These are phyloP conservation scores for Drosophila dives DNA, from an alignment of 2,888 invertebrate genomes.

Conservation along the genomic window DNA sequence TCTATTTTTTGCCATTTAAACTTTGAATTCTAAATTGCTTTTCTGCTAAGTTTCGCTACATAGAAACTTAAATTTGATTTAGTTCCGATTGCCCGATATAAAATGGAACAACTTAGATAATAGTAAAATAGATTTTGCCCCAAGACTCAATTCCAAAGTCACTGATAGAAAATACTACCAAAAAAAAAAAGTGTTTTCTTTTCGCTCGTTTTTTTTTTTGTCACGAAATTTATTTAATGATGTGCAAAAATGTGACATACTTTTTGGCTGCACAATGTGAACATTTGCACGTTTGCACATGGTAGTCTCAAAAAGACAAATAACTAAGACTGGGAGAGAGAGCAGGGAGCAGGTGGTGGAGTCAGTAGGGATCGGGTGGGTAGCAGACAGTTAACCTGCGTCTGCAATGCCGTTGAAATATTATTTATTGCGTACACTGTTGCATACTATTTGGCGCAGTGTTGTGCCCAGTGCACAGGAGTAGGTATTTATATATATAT, in stretches of 20 bases:
- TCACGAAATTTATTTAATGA: slow-evolving; percentile 51
- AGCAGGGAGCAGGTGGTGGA: not conserved
- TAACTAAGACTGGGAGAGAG: not conserved
- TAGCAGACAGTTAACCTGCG: slow-evolving; percentile 50
- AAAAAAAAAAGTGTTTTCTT: slow-evolving; percentile 14
- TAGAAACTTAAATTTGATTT: slow-evolving; percentile 1
- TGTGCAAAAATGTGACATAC: slow-evolving; percentile 62
- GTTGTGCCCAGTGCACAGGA: slow-evolving; percentile 26
- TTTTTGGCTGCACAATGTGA: slow-evolving; percentile 45
- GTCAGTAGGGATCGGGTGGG: not conserved
- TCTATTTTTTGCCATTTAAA: not conserved
- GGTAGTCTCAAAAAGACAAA: slow-evolving; percentile 15
- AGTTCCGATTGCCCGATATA: not conserved
- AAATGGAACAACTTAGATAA: not conserved
- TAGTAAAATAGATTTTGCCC: not conserved
- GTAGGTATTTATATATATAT: not conserved
- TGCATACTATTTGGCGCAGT: slow-evolving; percentile 71
- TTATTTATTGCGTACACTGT: slow-evolving; percentile 70
- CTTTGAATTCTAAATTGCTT: not conserved
- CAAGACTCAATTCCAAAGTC: not conserved
- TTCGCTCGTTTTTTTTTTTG: slow-evolving; percentile 7
- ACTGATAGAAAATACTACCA: not conserved
- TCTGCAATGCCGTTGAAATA: slow-evolving; percentile 75
- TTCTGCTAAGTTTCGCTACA: not conserved
- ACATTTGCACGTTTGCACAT: slow-evolving; percentile 51